These are phyloP conservation scores for Corythornis cristatus DNA, from an alignment of 2,113 vertebrate genomes.

Conservation along the genomic window DNA sequence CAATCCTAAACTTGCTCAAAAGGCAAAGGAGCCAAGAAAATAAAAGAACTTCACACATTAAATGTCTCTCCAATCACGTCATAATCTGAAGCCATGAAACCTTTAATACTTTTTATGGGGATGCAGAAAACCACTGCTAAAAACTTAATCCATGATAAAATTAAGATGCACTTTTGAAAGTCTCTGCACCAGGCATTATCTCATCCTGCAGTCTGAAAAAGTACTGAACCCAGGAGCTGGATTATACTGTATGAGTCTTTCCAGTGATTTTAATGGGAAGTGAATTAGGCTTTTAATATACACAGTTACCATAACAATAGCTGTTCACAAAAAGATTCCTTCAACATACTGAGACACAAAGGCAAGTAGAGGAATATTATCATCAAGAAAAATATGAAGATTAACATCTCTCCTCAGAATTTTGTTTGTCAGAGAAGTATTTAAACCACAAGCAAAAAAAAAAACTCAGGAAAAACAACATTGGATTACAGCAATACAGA, in stretches of 20 bases:
- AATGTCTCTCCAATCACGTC: background rate
- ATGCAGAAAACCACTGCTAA: background rate
- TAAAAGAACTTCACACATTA: background rate
- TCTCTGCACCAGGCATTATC: background rate
- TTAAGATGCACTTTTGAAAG: background rate
- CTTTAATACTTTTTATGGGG: background rate
- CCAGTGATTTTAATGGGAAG: conserved; percentile 30
- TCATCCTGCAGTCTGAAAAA: background rate
- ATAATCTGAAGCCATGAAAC: background rate
- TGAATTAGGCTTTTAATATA: conserved; percentile 51
- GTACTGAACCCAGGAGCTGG: background rate
- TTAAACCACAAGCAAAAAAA: background rate
- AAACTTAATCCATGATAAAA: background rate
- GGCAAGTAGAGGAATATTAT: background rate
- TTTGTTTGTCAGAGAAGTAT: background rate
- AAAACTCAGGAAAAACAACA: background rate
- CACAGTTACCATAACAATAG: conserved; percentile 62
- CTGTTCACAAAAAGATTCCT: conserved; percentile 22
- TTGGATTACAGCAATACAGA: background rate
- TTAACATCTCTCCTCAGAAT: background rate
- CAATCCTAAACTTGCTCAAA: background rate
- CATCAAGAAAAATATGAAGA: background rate
- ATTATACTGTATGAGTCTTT: background rate
- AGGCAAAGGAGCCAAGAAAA: background rate
- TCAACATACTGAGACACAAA: background rate